A percentile compares a stretch with the other conserved stretches of the same genome.
These are phyloP conservation scores for Acestrorhynchus altus DNA, from an alignment of 2,797 vertebrate species.

Conservation along the genomic window DNA sequence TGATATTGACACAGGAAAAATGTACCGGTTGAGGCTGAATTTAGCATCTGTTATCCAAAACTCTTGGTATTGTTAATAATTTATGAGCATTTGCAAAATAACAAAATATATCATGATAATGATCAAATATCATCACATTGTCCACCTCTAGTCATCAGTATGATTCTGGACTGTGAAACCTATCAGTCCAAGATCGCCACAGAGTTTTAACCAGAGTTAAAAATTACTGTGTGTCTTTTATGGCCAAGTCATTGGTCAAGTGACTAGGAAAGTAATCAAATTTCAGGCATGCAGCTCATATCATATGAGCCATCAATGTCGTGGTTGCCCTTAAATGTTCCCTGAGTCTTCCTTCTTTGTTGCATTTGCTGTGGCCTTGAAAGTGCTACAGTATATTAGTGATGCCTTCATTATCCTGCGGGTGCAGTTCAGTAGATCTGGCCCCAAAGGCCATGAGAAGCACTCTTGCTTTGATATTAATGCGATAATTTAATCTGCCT, in stretches of 20 bases:
- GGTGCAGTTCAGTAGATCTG: background rate
- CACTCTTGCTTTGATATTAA: conserved; percentile 5
- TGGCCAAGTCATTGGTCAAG: background rate
- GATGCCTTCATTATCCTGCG: background rate
- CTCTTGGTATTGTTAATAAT: no score
- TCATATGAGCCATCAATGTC: background rate
- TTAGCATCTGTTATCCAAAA: no score
- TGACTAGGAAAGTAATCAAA: background rate
- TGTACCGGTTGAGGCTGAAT: no score
- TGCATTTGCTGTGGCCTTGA: background rate
- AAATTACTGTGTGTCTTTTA: background rate
- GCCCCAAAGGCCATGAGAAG: background rate
- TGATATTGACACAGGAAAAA: no score
- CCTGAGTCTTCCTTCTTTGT: background rate
- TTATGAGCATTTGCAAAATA: no score
- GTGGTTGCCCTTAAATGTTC: background rate
- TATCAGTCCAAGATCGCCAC: background rate
- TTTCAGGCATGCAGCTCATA: background rate
- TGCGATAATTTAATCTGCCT: background rate
- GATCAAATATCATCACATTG: no score
- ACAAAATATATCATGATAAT: no score
- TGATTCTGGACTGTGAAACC: no score
- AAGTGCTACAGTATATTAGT: background rate
- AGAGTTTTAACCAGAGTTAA: background rate
- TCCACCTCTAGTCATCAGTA: no score